Evolutionary conservation across 1,140 invertebrate genomes (phyloP).

Genomic region (Drosophila mauritiana): DNA sequence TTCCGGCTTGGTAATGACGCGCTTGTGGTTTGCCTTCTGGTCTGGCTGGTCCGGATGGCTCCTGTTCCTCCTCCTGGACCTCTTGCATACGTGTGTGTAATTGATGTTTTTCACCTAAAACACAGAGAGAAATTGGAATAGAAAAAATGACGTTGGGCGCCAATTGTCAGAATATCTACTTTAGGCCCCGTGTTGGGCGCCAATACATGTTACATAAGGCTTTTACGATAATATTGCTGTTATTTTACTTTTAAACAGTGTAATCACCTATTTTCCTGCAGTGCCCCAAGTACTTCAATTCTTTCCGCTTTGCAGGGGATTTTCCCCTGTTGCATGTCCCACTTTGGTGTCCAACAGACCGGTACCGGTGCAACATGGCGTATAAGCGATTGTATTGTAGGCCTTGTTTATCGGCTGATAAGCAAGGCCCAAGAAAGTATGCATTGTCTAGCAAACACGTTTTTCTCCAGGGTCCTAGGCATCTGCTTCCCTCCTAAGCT

Average conservation of each 20-base stretch:
- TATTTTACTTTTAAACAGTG: too few relatives aligned
- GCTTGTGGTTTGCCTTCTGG: conserved; percentile 54
- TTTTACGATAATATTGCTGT: neutral
- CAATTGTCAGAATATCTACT: neutral
- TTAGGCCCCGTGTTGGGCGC: too few relatives aligned
- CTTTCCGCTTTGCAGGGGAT: conserved; percentile 1
- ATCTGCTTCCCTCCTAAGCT: conserved; percentile 28
- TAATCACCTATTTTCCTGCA: conserved; percentile 8
- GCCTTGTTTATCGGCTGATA: conserved; percentile 49
- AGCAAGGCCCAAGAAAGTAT: conserved; percentile 27
- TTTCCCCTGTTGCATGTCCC: conserved; percentile 46
- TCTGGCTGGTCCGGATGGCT: conserved; percentile 15
- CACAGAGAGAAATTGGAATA: conserved; percentile 25
- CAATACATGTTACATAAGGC: neutral
- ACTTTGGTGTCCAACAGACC: conserved; percentile 34
- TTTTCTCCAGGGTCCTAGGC: conserved; percentile 1
- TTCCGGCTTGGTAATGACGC: conserved; percentile 52
- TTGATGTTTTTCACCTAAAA: conserved; percentile 60
- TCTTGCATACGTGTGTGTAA: conserved; percentile 59
- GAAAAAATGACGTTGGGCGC: neutral
- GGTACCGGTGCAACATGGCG: conserved; percentile 71
- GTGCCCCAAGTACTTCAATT: conserved; percentile 42
- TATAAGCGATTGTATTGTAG: conserved; percentile 78
- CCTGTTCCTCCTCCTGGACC: conserved; percentile 13
- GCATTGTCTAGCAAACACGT: neutral